Conservation (phyloP, 1,140 invertebrate genomes). For the Leptinotarsa defecta region DNA sequence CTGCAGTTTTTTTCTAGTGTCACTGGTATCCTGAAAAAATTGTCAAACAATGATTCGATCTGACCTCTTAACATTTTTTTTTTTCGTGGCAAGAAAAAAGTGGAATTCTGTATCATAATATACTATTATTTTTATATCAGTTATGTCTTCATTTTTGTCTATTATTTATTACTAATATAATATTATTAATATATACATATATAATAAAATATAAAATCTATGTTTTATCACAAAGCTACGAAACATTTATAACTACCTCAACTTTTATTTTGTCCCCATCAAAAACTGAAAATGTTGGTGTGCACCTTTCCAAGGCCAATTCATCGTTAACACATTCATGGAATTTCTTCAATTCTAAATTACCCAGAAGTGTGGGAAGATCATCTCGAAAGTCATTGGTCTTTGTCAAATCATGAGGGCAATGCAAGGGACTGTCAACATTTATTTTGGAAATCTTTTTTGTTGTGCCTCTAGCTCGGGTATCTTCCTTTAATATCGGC, state of each 20-base stretch:
- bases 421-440: conserved; percentile 63
- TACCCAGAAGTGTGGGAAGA: conserved; percentile 64
- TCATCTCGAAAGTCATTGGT: conserved; percentile 64
- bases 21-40: background rate
- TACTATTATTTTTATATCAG: too few species aligned
- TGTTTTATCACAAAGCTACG: too few species aligned
- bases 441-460: conserved; percentile 58
- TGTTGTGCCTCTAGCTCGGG: conserved; percentile 56
- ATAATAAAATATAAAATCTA: too few species aligned
- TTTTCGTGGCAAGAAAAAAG: too few species aligned
- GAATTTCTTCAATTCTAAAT: conserved; percentile 12
- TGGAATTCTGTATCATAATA: too few species aligned
- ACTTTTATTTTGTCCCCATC: conserved; percentile 53
- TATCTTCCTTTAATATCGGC: conserved; percentile 60
- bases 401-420: conserved; percentile 72
- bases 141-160: too few species aligned
- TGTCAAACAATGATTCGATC: background rate
- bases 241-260: conserved; percentile 24
- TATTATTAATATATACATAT: too few species aligned
- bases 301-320: conserved; percentile 37
- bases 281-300: conserved; percentile 55
- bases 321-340: conserved; percentile 11
- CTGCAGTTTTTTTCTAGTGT: conserved; percentile 31
- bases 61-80: too few species aligned
- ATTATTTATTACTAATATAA: too few species aligned